phyloP scores from a whole-genome alignment of 1,140 invertebrate genomes.

The Plectrocnemia conspersa region DNA sequence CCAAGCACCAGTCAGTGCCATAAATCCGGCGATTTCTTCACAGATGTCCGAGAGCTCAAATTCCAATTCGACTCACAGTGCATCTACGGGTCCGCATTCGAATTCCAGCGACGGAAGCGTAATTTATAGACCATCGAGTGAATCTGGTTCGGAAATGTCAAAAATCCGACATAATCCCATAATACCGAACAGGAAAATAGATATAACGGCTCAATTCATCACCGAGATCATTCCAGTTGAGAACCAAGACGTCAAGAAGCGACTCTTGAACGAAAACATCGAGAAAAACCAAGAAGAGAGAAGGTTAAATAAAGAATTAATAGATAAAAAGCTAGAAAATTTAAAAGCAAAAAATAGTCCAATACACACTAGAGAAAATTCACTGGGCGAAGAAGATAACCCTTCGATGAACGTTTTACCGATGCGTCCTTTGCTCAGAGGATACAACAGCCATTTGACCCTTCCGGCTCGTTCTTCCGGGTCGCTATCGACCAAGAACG shows the following conservation, averaged over 20 bases:
- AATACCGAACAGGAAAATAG: conserved; percentile 55
- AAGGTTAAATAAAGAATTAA: conserved; percentile 19
- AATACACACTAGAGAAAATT: conserved; percentile 49
- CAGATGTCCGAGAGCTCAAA: conserved; percentile 56
- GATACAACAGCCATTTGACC: conserved; percentile 72
- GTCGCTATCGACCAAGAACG: conserved; percentile 48
- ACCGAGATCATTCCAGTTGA: conserved; percentile 49
- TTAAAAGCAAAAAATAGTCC: conserved; percentile 47
- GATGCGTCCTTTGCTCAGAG: conserved; percentile 82
- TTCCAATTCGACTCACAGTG: conserved; percentile 56
- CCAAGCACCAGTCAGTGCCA: conserved; percentile 34
- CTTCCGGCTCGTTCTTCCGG: conserved; percentile 58
- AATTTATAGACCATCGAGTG: conserved; percentile 63
- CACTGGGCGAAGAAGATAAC: conserved; percentile 70
- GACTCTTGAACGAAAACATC: conserved; percentile 35
- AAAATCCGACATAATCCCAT: conserved; percentile 44
- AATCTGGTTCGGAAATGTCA: conserved; percentile 58
- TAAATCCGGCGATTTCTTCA: conserved; percentile 45
- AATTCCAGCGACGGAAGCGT: conserved; percentile 65
- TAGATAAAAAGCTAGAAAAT: conserved; percentile 38
- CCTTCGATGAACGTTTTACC: conserved; percentile 80
- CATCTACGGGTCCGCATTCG: conserved; percentile 57
- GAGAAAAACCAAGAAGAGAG: conserved; percentile 19
- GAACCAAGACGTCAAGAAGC: conserved; percentile 45
- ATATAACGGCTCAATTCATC: conserved; percentile 48